These are phyloP conservation scores for Cenopis cana DNA, from an alignment of 2,888 invertebrate genomes.

Conservation along the genomic window DNA sequence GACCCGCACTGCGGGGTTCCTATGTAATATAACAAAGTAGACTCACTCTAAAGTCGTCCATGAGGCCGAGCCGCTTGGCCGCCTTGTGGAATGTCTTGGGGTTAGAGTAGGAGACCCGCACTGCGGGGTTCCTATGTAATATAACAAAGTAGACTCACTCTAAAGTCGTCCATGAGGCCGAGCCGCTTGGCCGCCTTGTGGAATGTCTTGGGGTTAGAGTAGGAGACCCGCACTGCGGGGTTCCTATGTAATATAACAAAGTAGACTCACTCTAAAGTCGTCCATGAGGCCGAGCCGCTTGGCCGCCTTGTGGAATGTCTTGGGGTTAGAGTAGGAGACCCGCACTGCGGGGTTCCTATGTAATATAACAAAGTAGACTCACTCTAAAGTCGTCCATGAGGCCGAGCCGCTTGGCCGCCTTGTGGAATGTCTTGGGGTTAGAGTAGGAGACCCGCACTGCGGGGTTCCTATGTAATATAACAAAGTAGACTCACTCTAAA, in stretches of 20 bases:
- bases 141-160: constrained; percentile 90
- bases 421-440: too few species aligned
- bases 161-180: constrained; percentile 7
- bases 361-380: constrained; percentile 54
- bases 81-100: too few species aligned
- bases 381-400: constrained; percentile 99
- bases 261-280: constrained; percentile 86
- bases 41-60: constrained; percentile 97
- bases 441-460: neutral
- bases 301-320: too few species aligned
- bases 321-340: too few species aligned
- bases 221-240: neutral
- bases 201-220: neutral
- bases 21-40: too few species aligned
- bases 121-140: neutral
- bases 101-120: neutral
- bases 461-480: too few species aligned
- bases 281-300: neutral
- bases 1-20: neutral
- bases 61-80: too few species aligned
- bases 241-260: too few species aligned
- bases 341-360: neutral
- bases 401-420: too few species aligned
- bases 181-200: constrained; percentile 5
- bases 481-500: constrained; percentile 87